phyloP scores from a whole-genome alignment of 2,888 invertebrate genomes.

The Limnephilus auricula region DNA sequence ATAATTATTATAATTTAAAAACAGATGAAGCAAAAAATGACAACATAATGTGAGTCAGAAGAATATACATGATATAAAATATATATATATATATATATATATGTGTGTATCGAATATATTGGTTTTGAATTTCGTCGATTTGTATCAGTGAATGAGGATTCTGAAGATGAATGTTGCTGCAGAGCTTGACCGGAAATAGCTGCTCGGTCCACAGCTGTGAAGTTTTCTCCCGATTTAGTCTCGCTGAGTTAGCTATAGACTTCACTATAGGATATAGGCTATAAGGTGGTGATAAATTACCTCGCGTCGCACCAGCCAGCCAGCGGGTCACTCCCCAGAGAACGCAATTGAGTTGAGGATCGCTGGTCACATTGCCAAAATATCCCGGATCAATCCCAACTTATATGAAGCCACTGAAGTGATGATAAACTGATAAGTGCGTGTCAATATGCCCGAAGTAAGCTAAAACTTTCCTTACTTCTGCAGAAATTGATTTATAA shows the following conservation, averaged over 20 bases:
- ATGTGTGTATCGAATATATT: too few relatives aligned
- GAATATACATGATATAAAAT: too few relatives aligned
- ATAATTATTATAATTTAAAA: too few relatives aligned
- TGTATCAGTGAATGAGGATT: constrained; percentile 13
- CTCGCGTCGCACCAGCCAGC: background rate
- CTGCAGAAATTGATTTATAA: too few relatives aligned
- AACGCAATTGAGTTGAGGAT: background rate
- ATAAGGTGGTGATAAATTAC: constrained; percentile 3
- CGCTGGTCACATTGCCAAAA: background rate
- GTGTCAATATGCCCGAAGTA: too few relatives aligned
- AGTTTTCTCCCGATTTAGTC: constrained; percentile 8
- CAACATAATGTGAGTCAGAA: too few relatives aligned
- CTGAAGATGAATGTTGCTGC: background rate
- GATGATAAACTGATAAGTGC: background rate
- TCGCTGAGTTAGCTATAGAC: background rate
- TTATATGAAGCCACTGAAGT: background rate
- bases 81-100: too few relatives aligned
- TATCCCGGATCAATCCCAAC: background rate
- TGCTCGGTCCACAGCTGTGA: constrained; percentile 27
- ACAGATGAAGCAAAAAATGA: too few relatives aligned
- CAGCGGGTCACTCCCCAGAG: background rate
- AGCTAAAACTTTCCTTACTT: too few relatives aligned
- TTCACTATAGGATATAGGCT: too few relatives aligned
- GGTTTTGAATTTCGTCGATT: background rate
- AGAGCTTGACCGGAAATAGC: constrained; percentile 32